These are phyloP conservation scores for Tylochromis polylepis DNA, from an alignment of 2,113 vertebrate species.

Conservation along the genomic window DNA sequence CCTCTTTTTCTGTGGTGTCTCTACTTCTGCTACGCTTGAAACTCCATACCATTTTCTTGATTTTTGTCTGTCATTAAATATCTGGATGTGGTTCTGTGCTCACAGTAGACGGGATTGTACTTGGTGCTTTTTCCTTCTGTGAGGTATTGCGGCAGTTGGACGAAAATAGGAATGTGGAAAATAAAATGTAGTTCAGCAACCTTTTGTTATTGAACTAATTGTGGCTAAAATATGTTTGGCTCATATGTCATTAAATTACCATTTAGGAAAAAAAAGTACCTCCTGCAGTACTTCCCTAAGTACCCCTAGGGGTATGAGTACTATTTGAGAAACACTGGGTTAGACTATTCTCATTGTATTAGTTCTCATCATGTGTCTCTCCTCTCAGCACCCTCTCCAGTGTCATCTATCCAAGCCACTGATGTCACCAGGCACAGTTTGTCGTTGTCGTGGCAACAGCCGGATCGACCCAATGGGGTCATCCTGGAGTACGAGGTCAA, in stretches of 20 bases:
- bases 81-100: not conserved
- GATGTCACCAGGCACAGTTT: slow-evolving; percentile 93
- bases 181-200: not conserved
- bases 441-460: slow-evolving; percentile 91
- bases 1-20: not conserved
- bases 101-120: not conserved
- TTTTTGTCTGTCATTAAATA: not conserved
- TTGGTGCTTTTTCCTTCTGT: not conserved
- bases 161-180: not conserved
- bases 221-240: not conserved
- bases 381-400: slow-evolving; percentile 86
- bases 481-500: slow-evolving; percentile 99
- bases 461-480: slow-evolving; percentile 93
- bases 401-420: slow-evolving; percentile 89
- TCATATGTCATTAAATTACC: not conserved
- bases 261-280: not conserved
- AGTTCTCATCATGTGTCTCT: not conserved
- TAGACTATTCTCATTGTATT: not conserved
- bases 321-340: not conserved
- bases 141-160: not conserved
- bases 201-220: not conserved
- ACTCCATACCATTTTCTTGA: not conserved
- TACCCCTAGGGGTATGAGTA: not conserved
- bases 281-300: not conserved
- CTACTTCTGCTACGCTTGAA: not conserved